Base-by-base conservation (phyloP, 2,888 invertebrate genomes). In the Eupithecia dodoneata region DNA sequence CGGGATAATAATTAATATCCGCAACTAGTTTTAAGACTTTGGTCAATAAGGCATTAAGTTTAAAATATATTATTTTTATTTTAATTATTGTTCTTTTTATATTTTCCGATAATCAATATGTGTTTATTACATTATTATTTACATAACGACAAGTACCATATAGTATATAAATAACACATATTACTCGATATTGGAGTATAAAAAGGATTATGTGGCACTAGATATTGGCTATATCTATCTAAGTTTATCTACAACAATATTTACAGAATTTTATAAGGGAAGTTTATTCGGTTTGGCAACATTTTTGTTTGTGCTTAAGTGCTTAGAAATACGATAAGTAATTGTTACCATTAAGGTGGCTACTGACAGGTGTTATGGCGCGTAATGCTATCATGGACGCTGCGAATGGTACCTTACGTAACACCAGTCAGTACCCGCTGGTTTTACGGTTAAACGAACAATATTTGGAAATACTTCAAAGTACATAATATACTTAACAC, bases 21-120 rank as follows among this genome's bases (percentile, higher is more conserved):
- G 88, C 91, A 93, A 93, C 94, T 95, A 95, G 94, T 94, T 94
- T 94, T 94, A 93, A 94, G 94, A 94, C 94, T 94, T 95, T 95
- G 95, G 95, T 95, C 95, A 95, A 94, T 95, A 95, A 95, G 95
- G 95, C 95, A 94, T 94, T 94, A 95, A 94, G 94, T 94, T 94
- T 93, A 94, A 94, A 94, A 94, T 94, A 93, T 93, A 93, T 93
- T 63, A 81, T 81, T 82, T 90, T 91, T 87, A 91, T 89, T 94
- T 94, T 94, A 94, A 94, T 94, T 94, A 94, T 94, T 95, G 94
- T 94, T 95, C 94, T 94, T 86, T 93, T 93, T 93, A 93, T 89
- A 91, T 91, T 92, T 91, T 93, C 72, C 91, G 92, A 91, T 93
- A 93, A 87, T 91, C 84, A 88, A 88, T 88, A 86, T 87, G 87